phyloP scores from a whole-genome alignment of 2,888 invertebrate genomes.

The Cheilosia scutellata region DNA sequence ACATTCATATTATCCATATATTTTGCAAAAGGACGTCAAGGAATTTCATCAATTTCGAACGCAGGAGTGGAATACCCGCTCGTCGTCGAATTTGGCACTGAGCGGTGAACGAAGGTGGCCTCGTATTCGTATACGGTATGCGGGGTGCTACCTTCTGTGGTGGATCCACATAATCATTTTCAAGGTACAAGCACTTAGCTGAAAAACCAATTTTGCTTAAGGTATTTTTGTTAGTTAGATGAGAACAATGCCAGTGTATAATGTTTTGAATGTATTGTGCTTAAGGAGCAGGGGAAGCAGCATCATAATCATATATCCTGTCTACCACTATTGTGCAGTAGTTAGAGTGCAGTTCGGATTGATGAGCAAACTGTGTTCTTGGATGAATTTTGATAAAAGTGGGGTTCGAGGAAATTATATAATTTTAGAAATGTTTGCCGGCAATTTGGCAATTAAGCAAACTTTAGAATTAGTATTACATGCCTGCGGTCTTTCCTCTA shows the following conservation, averaged over 20 bases:
- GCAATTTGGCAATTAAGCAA: constrained; percentile 32
- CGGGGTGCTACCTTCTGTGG: constrained; percentile 1
- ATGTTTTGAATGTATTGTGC: constrained; percentile 3
- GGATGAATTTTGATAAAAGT: constrained; percentile 4
- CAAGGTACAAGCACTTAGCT: constrained; percentile 44
- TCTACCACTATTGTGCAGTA: constrained; percentile 13
- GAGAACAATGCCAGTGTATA: constrained; percentile 23
- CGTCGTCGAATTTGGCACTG: constrained; percentile 47
- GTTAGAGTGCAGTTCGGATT: constrained; percentile 15
- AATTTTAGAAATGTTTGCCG: constrained; percentile 24
- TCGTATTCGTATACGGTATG: neutral
- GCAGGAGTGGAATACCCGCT: constrained; percentile 25
- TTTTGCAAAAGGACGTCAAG: constrained; percentile 66
- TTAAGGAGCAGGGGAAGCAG: neutral
- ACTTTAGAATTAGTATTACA: constrained; percentile 52
- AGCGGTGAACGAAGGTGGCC: constrained; percentile 16
- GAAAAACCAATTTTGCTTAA: constrained; percentile 46
- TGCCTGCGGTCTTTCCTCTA: constrained; percentile 33
- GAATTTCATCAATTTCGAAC: constrained; percentile 70
- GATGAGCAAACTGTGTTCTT: constrained; percentile 10
- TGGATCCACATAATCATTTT: constrained; percentile 50
- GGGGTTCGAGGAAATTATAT: constrained; percentile 14
- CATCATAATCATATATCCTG: constrained; percentile 13
- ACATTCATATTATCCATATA: constrained; percentile 74
- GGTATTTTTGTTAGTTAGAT: constrained; percentile 50